Evolutionary conservation across 2,113 vertebrate genomes (phyloP), one percentile per base, ranked within the genome.

Genomic region (Myxocyprinus asiaticus): DNA sequence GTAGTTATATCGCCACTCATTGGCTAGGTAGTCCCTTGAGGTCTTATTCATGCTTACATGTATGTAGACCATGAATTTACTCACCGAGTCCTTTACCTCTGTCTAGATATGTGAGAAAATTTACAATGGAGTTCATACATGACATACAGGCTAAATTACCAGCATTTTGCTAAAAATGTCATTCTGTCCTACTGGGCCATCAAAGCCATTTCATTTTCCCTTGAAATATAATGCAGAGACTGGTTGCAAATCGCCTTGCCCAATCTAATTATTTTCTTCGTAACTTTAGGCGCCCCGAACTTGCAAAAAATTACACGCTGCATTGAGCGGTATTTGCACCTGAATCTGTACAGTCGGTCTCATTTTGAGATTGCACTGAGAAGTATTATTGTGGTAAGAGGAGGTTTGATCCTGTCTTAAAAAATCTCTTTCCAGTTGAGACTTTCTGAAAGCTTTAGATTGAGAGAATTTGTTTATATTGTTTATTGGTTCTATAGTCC

Each of bases 1-100:
- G 88, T 97, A 98, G 90, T 99, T 98, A 86, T 95, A 95, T 33
- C 95, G 93, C 0, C 95, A 92, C 78, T 99, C 96, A 0, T 94
- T 95, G 83, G 85, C 89, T 81, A 98, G 91, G 81, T 97, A 98
- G 64, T 92, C 83, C 67, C 81, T 94, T 12, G 97, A 99, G 6
- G 85, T 80, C 58, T 93, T 89, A 2, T 96, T 97, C 85, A 98
- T 96, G 3, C 94, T 98, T 5, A 84, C 88, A 87, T 99, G 97
- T n/a, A 98, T 92, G 0, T 94, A 94, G 0, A 96, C 96, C 98
- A 84, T 95, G 88, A 96, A 96, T 77, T 94, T 94, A 87, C 95
- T 96, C 47, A 95, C 91, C 0, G 94, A 95, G 0, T 87, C 89
- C 84, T 95, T 95, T 48, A 95, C 79, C 44, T 90, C 43, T 6